These are phyloP conservation scores for Geophilus truncorum DNA, from an alignment of 2,888 invertebrate species.

Conservation along the genomic window DNA sequence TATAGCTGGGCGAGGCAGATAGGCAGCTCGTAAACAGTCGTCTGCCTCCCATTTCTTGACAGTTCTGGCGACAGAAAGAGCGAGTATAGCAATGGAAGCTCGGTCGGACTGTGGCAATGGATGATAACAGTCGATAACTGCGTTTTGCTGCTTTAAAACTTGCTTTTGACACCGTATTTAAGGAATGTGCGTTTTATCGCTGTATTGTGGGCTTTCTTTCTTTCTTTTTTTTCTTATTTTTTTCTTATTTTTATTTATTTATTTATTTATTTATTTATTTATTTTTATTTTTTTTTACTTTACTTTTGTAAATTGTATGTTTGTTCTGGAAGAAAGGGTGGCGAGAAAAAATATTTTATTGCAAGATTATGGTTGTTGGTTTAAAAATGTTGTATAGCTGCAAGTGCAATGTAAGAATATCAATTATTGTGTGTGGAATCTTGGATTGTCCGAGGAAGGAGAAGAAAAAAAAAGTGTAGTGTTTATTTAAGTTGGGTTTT, in stretches of 20 bases:
- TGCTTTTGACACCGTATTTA: neutral
- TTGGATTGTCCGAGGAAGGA: neutral
- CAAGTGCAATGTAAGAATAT: neutral
- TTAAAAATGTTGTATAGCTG: neutral
- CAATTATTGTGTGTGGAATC: neutral
- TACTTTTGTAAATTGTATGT: neutral
- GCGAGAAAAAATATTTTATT: neutral
- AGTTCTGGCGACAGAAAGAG: constrained; percentile 12
- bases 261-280: neutral
- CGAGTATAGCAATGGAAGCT: neutral
- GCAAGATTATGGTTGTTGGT: neutral
- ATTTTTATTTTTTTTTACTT: neutral
- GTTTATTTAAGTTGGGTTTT: neutral
- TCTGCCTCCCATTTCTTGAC: neutral
- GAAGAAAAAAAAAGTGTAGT: neutral
- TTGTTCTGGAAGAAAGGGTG: too few relatives aligned
- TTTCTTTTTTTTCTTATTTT: neutral
- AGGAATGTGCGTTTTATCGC: neutral
- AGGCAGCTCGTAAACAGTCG: constrained; percentile 20
- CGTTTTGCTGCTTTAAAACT: neutral
- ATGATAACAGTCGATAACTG: constrained; percentile 7
- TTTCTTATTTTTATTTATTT: neutral
- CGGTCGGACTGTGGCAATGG: neutral
- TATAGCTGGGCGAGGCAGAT: neutral
- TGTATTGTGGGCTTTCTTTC: neutral